Conservation (phyloP, 1,140 invertebrate species). For the Streblospio benedicti region DNA sequence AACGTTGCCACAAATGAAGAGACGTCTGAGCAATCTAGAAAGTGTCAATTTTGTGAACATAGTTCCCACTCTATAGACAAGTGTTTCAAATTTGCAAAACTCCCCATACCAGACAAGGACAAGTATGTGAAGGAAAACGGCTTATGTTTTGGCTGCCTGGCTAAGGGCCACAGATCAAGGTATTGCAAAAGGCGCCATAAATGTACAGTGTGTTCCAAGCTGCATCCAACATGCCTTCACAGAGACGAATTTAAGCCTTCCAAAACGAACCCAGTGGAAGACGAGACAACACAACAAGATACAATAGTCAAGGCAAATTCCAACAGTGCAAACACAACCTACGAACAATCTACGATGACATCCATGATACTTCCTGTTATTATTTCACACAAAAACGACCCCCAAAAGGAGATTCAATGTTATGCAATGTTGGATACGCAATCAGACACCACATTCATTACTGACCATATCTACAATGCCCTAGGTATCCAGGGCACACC, state of each 20-base stretch:
- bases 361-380: conserved; percentile 8
- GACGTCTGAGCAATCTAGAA: too few species aligned
- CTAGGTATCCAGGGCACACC: not conserved
- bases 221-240: conserved; percentile 9
- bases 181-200: not conserved
- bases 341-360: too few species aligned
- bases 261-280: too few species aligned
- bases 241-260: too few species aligned
- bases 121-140: conserved; percentile 3
- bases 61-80: too few species aligned
- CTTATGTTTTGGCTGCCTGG: conserved; percentile 10
- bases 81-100: too few species aligned
- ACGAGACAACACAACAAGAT: too few species aligned
- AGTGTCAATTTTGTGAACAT: too few species aligned
- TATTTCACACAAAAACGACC: not conserved
- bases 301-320: too few species aligned
- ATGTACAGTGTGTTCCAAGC: not conserved
- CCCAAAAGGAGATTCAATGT: too few species aligned
- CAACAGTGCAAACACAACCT: too few species aligned
- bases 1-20: too few species aligned
- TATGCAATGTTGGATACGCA: conserved; percentile 4
- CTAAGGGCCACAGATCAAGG: not conserved
- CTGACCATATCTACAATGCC: not conserved
- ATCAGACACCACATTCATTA: conserved; percentile 2
- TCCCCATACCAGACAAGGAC: not conserved